Evolutionary conservation across 2,888 invertebrate species (phyloP).

Genomic region (Lasioglossum morio): DNA sequence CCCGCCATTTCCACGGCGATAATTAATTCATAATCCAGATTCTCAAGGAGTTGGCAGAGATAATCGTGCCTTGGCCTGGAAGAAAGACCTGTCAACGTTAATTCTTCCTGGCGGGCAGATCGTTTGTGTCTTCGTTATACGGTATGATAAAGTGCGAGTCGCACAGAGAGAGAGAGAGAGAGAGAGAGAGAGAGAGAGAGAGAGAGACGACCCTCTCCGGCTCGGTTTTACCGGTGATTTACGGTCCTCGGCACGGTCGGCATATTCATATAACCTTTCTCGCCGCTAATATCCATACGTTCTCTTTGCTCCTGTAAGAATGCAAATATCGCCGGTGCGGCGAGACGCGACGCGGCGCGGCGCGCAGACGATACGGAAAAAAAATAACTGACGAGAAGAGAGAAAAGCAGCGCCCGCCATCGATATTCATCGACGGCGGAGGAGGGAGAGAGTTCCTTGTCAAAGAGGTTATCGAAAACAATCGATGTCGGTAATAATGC

Average conservation of each 20-base stretch:
- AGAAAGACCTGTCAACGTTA: conserved; percentile 67
- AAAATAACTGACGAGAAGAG: neutral
- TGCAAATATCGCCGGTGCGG: conserved; percentile 33
- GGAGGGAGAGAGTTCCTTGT: neutral
- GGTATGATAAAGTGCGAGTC: conserved; percentile 73
- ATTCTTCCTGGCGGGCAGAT: conserved; percentile 68
- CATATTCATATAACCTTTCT: conserved; percentile 78
- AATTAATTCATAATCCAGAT: conserved; percentile 71
- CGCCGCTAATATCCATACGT: conserved; percentile 76
- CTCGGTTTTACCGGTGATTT: conserved; percentile 74
- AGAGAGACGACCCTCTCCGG: conserved; percentile 47
- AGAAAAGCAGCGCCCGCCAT: neutral
- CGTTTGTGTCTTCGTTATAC: conserved; percentile 72
- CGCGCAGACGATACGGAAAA: conserved; percentile 1
- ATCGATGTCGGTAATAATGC: conserved; percentile 11
- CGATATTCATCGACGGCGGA: conserved; percentile 28
- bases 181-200: conserved; percentile 20
- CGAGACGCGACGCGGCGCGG: too few species aligned
- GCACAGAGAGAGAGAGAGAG: conserved; percentile 28
- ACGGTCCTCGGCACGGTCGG: conserved; percentile 66
- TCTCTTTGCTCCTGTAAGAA: conserved; percentile 62
- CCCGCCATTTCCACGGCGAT: conserved; percentile 47
- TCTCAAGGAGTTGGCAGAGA: conserved; percentile 57
- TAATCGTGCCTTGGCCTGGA: conserved; percentile 51
- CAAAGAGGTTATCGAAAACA: neutral